Evolutionary conservation across 2,888 invertebrate genomes (phyloP).

Genomic region (Pandemis cinnamomeana): DNA sequence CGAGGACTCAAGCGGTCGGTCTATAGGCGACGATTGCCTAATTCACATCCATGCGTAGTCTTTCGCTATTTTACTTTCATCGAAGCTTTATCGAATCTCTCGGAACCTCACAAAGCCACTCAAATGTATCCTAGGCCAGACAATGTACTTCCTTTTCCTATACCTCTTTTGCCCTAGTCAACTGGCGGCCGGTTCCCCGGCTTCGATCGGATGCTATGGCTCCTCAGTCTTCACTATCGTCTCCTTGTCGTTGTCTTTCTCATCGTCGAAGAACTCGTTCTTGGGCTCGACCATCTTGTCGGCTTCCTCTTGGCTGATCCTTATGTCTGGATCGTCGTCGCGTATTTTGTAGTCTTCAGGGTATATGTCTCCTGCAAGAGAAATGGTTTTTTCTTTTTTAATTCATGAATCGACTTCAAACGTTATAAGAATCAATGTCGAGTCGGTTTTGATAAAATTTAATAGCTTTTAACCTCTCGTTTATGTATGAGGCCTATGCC

Average conservation of each 20-base stretch:
- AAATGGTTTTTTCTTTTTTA: background rate
- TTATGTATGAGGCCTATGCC: too few relatives aligned
- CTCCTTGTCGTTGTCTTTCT: constrained; percentile 94
- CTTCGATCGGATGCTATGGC: constrained; percentile 72
- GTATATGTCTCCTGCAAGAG: constrained; percentile 86
- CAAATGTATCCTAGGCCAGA: background rate
- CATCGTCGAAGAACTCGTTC: constrained; percentile 96
- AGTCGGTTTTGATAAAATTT: too few relatives aligned
- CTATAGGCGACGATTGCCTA: too few relatives aligned
- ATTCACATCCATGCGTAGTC: too few relatives aligned
- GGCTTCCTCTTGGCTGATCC: constrained; percentile 90
- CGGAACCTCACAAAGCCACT: background rate
- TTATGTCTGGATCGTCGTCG: constrained; percentile 93
- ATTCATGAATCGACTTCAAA: too few relatives aligned
- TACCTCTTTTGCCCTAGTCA: constrained; percentile 51
- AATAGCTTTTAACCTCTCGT: too few relatives aligned
- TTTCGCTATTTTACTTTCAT: too few relatives aligned
- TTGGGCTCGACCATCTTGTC: constrained; percentile 93
- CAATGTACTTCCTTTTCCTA: background rate
- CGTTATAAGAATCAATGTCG: too few relatives aligned
- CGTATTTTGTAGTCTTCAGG: constrained; percentile 89
- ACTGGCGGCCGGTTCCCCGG: constrained; percentile 65
- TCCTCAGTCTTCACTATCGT: constrained; percentile 73
- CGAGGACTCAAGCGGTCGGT: too few relatives aligned
- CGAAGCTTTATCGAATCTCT: background rate